Evolutionary conservation across 2,888 invertebrate species (phyloP).

Genomic region (Prenolepis imparis): DNA sequence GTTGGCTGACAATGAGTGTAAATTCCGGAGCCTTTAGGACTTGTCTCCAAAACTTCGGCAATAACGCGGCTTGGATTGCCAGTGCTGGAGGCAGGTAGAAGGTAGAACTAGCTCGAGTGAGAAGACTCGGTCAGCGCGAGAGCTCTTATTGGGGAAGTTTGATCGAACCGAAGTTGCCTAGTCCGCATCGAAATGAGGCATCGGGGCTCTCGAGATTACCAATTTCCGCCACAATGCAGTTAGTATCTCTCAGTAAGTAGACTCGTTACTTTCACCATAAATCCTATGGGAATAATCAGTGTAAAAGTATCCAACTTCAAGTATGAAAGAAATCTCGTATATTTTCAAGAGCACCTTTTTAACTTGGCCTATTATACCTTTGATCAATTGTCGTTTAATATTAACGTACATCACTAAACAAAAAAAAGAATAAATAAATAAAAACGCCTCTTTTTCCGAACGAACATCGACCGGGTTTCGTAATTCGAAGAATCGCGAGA

Average conservation of each 20-base stretch:
- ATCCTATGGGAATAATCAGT: constrained; percentile 2
- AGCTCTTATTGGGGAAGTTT: constrained; percentile 56
- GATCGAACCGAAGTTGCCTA: constrained; percentile 48
- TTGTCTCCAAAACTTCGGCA: constrained; percentile 35
- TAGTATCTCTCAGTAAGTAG: constrained; percentile 28
- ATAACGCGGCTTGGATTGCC: constrained; percentile 34
- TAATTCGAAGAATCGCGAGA: constrained; percentile 29
- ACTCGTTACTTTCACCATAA: constrained; percentile 27
- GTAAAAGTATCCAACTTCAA: not conserved
- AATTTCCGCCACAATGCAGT: constrained; percentile 49
- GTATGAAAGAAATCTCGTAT: not conserved
- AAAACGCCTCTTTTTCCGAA: not conserved
- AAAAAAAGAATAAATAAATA: not conserved
- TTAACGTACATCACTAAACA: not conserved
- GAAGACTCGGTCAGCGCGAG: constrained; percentile 49
- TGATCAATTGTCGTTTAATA: too few relatives aligned
- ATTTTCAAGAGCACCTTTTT: not conserved
- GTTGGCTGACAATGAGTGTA: constrained; percentile 26
- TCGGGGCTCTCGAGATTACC: constrained; percentile 27
- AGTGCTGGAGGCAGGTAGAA: not conserved
- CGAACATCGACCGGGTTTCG: not conserved
- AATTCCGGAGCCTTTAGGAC: not conserved
- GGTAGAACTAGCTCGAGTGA: not conserved
- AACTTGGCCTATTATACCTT: not conserved
- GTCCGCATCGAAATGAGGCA: constrained; percentile 47